phyloP scores from a whole-genome alignment of 2,888 invertebrate genomes.

The Brenthis hecate region DNA sequence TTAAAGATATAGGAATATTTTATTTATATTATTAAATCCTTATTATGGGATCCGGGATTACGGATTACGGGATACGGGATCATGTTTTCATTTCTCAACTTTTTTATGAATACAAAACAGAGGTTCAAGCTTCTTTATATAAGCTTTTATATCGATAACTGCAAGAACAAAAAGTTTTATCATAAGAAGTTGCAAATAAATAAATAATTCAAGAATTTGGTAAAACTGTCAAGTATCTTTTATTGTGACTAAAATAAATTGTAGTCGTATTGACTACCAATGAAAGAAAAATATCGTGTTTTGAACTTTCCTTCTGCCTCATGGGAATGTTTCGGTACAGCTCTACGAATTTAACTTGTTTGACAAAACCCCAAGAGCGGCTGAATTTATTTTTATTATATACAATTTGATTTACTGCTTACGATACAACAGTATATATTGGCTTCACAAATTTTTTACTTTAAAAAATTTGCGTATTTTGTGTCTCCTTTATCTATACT shows the following conservation, averaged over 20 bases:
- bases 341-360: slow-evolving; percentile 71
- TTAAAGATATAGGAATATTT: too few relatives aligned
- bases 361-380: slow-evolving; percentile 51
- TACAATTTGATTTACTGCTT: slow-evolving; percentile 39
- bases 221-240: background rate
- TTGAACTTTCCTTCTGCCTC: slow-evolving; percentile 45
- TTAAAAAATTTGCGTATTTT: background rate
- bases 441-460: background rate
- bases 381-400: slow-evolving; percentile 46
- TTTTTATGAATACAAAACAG: too few relatives aligned
- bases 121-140: too few relatives aligned
- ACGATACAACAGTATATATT: slow-evolving; percentile 12
- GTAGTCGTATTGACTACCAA: slow-evolving; percentile 25
- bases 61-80: too few relatives aligned
- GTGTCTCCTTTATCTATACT: too few relatives aligned
- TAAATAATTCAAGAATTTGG: background rate
- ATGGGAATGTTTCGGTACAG: slow-evolving; percentile 49
- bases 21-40: too few relatives aligned
- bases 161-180: too few relatives aligned
- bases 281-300: slow-evolving; percentile 32
- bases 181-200: background rate
- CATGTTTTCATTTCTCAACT: too few relatives aligned
- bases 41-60: too few relatives aligned
- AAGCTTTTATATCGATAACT: too few relatives aligned
- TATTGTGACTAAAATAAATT: slow-evolving; percentile 4